Base-by-base conservation (phyloP, 92 coral and sea anemone species). In the Parazoanthus swiftii region DNA sequence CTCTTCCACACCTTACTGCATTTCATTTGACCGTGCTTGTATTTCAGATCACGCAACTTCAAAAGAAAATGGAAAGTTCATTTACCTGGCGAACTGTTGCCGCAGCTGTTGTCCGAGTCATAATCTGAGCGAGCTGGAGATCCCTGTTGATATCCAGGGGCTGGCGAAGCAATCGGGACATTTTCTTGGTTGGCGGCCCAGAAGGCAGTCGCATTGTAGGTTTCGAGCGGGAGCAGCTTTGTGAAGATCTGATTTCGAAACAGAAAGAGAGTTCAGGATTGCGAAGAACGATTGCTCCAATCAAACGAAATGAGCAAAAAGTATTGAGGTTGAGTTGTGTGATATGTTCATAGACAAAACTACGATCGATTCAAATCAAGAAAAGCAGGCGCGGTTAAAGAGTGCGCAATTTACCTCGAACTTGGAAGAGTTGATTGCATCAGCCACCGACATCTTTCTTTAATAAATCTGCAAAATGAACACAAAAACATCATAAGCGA, bases 151-250 rank as follows among this genome's bases (percentile, higher is more conserved):
- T 46, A 84, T 7, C 85, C 85, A 0, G 44, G 74, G 3, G 90
- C 96, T 26, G 97, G 95, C 8, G 93, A 79, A 8, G 93, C 97
- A 29, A 89, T 90, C 4, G 95, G 97, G 0, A 94, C 95, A n/a
- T 33, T 66, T 0, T 85, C 73, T 50, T 88, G 95, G 48, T 94
- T 94, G 2, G 93, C 97, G 0, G 85, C 85, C 85, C 73, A 81
- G 33, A 81, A 36, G 1, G 74, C 6, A 0, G 74, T 79, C 4
- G 59, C 66, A 9, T 81, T 74, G 0, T 36, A 46, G 59, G 18
- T 13, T 15, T 42, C 77, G n/a, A 37, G 46, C 67, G 39, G 39
- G 68, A 79, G 23, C 1, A 81, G 44, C 72, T 63, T 10, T 46
- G 13, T 21, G 56, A 81, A 81, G 44, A 81, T 63, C 74, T 81